Evolutionary conservation across 1,140 invertebrate species (phyloP), one percentile per base, ranked within the genome.

Genomic region (Camponotus pennsylvanicus): DNA sequence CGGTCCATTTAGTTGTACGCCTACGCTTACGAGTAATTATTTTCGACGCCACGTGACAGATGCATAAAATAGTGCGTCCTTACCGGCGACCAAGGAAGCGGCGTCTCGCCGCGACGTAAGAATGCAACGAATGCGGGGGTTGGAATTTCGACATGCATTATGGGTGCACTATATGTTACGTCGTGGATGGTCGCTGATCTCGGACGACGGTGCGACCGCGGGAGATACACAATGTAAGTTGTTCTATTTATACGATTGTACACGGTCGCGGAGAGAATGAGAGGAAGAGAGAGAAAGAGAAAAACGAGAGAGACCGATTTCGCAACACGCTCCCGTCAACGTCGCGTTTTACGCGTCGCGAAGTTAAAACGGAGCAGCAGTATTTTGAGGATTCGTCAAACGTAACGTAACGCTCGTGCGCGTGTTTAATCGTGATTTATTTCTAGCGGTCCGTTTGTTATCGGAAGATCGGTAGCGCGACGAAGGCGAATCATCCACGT

Each of bases 41-140:
- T 89, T 87, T 87, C 78, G 63, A 76, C 40, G 79, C 86, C 79
- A 89, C 88, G 69, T 71, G 61, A 75, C 66, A 32, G 3, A 86
- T 11, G 83, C 64, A 57, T 64, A 64, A 52, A 40, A 77, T 15
- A 18, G 49, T 52, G 40, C 55, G 71, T 45, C 59, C 6, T 45
- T 34, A 59, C 34, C 57, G 82, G 80, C 66, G 63, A 52, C 49
- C 15, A 15, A 78, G 84, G 79, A 88, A 91, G 73, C 70, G 55
- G 27, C 27, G 6, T 42, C 11, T 59, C 63, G 8, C 49, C 57
- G 57, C 34, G 64, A 89, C 55, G 59, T 79, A 84, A 89, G 88
- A 89, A 89, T 73, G 88, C 71, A 69, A 84, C 57, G 73, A 87
- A 61, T 64, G 77, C 32, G 52, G 37, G 18, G 7, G 8, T 73